Percentiles rank a stretch among this genome's conserved stretches.
phyloP scores from a whole-genome alignment of 1,140 invertebrate species.

The Caenorhabditis remanei region DNA sequence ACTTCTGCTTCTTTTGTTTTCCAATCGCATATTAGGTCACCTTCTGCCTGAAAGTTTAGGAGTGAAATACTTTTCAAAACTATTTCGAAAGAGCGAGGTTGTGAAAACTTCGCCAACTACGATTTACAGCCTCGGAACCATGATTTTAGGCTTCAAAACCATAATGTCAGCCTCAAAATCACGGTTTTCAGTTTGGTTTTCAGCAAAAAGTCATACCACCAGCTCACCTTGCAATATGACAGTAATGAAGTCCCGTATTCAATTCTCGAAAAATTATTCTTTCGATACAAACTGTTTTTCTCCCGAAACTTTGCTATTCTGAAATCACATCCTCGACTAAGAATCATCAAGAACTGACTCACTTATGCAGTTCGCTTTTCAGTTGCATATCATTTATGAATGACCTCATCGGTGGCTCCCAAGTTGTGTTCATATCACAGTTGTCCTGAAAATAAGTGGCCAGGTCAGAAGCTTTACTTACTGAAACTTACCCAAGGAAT shows the following conservation, averaged over 20 bases:
- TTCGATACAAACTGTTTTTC: slow-evolving; percentile 9
- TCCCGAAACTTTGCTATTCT: slow-evolving; percentile 22
- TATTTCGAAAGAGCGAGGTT: neutral
- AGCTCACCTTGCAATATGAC: slow-evolving; percentile 31
- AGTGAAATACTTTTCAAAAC: too few species aligned
- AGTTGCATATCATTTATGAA: slow-evolving; percentile 28
- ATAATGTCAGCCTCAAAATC: too few species aligned
- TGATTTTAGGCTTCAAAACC: too few species aligned
- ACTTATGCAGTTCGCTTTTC: slow-evolving; percentile 18
- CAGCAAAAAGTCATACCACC: too few species aligned
- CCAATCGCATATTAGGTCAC: neutral
- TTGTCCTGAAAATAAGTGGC: neutral
- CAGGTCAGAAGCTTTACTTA: neutral
- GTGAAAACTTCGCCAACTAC: too few species aligned
- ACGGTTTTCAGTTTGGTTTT: too few species aligned
- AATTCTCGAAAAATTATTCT: slow-evolving; percentile 11
- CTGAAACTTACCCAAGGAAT: neutral
- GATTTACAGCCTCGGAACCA: too few species aligned
- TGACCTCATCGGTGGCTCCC: neutral
- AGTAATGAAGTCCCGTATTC: slow-evolving; percentile 7
- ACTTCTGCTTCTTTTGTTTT: neutral
- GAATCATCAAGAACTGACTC: neutral
- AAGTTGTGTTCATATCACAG: slow-evolving; percentile 37
- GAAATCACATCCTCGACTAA: neutral
- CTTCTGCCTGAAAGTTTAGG: neutral